A percentile compares a stretch with the other conserved stretches of the same genome.
These are phyloP conservation scores for Oryzias curvinotus DNA, from an alignment of 2,113 vertebrate genomes.

Conservation along the genomic window DNA sequence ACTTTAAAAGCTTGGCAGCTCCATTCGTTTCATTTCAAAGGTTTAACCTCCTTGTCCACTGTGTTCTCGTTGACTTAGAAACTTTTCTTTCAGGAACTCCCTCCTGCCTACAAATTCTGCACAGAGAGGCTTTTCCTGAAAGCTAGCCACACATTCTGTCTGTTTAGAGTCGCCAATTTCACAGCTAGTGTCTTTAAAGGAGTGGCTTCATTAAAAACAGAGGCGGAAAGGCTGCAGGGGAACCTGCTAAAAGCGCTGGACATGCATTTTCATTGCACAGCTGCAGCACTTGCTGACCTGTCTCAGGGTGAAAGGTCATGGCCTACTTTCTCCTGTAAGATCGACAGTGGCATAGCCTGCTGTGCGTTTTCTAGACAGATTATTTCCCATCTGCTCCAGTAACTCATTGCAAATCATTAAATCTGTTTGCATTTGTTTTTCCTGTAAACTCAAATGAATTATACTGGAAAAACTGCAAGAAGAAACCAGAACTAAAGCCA, in stretches of 20 bases:
- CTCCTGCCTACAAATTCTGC: not conserved
- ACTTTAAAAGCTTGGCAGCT: too few relatives aligned
- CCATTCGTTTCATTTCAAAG: too few relatives aligned
- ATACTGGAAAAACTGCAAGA: not conserved
- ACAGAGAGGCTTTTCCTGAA: not conserved
- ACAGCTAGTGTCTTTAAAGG: not conserved
- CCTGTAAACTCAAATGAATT: not conserved
- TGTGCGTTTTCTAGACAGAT: not conserved
- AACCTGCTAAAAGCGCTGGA: not conserved
- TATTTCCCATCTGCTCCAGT: constrained; percentile 7
- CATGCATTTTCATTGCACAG: constrained; percentile 12
- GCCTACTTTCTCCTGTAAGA: constrained; percentile 25
- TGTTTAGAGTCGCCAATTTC: not conserved
- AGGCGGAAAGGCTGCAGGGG: not conserved
- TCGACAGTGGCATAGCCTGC: not conserved
- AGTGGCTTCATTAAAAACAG: constrained; percentile 2
- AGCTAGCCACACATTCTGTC: not conserved
- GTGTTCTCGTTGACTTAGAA: too few relatives aligned
- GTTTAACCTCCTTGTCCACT: too few relatives aligned
- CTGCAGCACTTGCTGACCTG: constrained; percentile 13
- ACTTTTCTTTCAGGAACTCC: not conserved
- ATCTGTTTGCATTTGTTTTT: constrained; percentile 19
- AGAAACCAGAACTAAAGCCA: not conserved
- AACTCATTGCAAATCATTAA: constrained; percentile 20
- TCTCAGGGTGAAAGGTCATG: constrained; percentile 18